Evolutionary conservation across 2,797 vertebrate species (phyloP), one percentile per base, ranked within the genome.

Genomic region (Champsocephalus esox): DNA sequence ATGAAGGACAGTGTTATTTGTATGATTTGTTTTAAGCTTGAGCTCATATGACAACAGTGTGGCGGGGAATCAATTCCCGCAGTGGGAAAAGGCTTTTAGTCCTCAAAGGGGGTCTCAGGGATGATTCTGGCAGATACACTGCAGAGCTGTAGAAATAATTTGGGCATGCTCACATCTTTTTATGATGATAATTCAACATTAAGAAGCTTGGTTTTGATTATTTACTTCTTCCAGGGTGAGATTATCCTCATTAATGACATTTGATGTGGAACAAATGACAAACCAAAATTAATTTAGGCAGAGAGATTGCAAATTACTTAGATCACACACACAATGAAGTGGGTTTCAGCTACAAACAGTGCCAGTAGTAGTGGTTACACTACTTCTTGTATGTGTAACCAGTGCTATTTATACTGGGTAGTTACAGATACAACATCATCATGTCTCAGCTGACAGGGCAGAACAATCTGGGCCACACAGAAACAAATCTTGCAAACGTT

Each of bases 81-180:
- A 84, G 88, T 17, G 80, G 81, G 84, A 77, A 82, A 79, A 85
- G 84, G 82, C 80, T 91, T 92, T 90, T 77, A 90, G 85, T 88
- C 82, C 86, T 89, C 75, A 80, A 80, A 88, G 86, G 86, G 82
- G 83, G 85, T 86, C 86, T 87, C 46, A 0, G 21, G 72, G 89
- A 92, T 87, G 88, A 83, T 82, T 93, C 85, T 89, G 88, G 89
- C 90, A 92, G 89, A 91, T 77, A 80, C 61, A 61, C 70, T 5
- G 57, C 89, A 86, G 89, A 92, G 90, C 88, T 93, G 93, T 74
- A 81, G 73, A 84, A 90, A 90, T 87, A 84, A 92, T 92, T 88
- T 88, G 69, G 38, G 81, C 66, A 32, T 10, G 55, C 75, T 84
- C 63, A n/a, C 67, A 54, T 73, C 58, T 75, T 90, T 70, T 70